Evolutionary conservation across 2,797 vertebrate genomes (phyloP), one percentile per base, ranked within the genome.

Genomic region (Eleutherodactylus coqui): DNA sequence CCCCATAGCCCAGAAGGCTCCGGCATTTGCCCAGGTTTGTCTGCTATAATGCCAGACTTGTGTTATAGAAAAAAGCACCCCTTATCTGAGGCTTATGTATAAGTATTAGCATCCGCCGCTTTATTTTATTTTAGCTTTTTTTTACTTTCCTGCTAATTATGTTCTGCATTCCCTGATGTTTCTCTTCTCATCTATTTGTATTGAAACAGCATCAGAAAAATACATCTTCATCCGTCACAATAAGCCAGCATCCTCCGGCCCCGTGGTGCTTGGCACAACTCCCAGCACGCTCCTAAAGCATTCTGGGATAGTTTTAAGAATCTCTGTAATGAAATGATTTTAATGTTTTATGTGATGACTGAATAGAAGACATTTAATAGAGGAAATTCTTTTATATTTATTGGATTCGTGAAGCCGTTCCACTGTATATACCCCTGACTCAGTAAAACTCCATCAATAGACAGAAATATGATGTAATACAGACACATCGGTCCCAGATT

Each of bases 151-250:
- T 17, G 2, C 76, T 41, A 17, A 78, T 78, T 38, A 38, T 58
- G 21, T 9, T 27, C 11, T 16, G 45, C 43, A 13, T 81, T 32
- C 29, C 21, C 19, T 29, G 13, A 4, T 51, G 43, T 47, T 47
- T 67, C 27, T 17, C 21, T 34, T 21, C 32, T 38, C 32, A 6
- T 69, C 32, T 81, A 27, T 29, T 47, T 69, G 64, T 38, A 51
- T 81, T 82, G 67, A 82, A 82, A 53, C 64, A 53, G 41, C 27
- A 47, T 47, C 14, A 38, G 55, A 36, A 81, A 69, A 51, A 36
- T 38, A 38, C 32, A 55, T 70, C 64, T 82, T 69, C 64, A 70
- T 72, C 67, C 5, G 2, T 72, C 79, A 70, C 47, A 70, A 41
- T 53, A 82, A 70, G 32, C 21, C 47, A 6, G 79, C 79, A 41